These are phyloP conservation scores for Proteles cristata DNA, from an alignment of 2,113 vertebrate genomes.

Conservation along the genomic window DNA sequence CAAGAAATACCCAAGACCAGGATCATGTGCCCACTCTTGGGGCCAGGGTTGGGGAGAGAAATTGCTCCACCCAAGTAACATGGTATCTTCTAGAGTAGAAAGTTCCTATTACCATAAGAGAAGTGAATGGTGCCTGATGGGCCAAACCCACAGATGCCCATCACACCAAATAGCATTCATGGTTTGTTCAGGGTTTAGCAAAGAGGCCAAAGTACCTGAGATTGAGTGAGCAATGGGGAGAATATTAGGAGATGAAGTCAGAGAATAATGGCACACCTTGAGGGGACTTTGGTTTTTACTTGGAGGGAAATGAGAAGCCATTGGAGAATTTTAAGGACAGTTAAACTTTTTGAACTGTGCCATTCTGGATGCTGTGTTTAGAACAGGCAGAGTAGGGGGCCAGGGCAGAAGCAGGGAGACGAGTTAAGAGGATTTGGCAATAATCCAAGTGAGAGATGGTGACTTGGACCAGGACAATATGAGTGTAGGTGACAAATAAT, in stretches of 20 bases:
- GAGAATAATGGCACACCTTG: neutral
- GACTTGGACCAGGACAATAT: neutral
- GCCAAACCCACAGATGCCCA: neutral
- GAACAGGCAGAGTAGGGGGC: neutral
- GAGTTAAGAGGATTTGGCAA: neutral
- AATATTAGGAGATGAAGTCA: neutral
- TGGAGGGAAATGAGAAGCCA: slow-evolving; percentile 1
- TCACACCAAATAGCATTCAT: neutral
- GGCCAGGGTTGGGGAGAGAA: neutral
- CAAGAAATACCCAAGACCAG: neutral
- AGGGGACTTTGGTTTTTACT: neutral
- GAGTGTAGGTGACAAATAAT: neutral
- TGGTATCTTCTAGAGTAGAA: neutral
- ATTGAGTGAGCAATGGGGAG: neutral
- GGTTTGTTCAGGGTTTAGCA: neutral
- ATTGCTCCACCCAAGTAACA: neutral
- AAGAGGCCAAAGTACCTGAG: neutral
- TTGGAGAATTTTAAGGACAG: neutral
- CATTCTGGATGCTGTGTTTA: neutral
- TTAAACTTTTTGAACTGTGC: neutral
- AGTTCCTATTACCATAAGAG: neutral
- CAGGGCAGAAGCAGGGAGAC: neutral
- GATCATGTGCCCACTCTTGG: neutral
- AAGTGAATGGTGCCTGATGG: neutral
- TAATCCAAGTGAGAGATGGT: neutral